A percentile compares a stretch with the other conserved stretches of the same genome.
Conservation (phyloP, 2,113 vertebrate genomes). For the Grantiella picta region DNA sequence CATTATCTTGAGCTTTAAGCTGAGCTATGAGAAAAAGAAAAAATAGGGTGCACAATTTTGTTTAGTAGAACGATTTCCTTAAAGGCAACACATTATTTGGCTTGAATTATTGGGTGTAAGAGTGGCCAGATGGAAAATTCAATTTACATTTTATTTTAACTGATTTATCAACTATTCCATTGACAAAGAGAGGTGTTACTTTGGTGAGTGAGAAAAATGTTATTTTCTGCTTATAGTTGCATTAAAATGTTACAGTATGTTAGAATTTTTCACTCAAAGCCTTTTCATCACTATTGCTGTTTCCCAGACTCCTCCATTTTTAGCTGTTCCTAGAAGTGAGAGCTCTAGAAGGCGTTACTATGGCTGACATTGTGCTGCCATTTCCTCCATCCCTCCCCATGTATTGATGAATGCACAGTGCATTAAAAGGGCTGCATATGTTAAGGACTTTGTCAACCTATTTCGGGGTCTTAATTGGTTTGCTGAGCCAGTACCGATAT, state of each 20-base stretch:
- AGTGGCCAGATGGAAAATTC: slow-evolving; percentile 66
- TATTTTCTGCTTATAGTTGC: slow-evolving; percentile 68
- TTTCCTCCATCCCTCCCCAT: not conserved
- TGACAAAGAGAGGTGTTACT: slow-evolving; percentile 72
- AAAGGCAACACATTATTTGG: slow-evolving; percentile 52
- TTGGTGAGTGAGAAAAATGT: slow-evolving; percentile 66
- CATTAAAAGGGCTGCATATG: not conserved
- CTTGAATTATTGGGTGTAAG: slow-evolving; percentile 61
- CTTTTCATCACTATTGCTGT: slow-evolving; percentile 45
- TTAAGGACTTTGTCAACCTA: not conserved
- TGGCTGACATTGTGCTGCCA: slow-evolving; percentile 12
- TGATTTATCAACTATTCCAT: slow-evolving; percentile 68
- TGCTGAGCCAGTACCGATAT: not conserved
- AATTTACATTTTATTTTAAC: slow-evolving; percentile 72
- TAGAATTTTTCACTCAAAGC: slow-evolving; percentile 56
- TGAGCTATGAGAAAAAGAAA: not conserved
- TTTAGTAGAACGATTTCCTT: slow-evolving; percentile 38
- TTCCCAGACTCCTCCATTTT: slow-evolving; percentile 39
- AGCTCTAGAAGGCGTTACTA: slow-evolving; percentile 38
- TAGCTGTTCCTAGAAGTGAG: slow-evolving; percentile 31
- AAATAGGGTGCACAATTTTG: not conserved
- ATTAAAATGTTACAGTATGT: slow-evolving; percentile 51
- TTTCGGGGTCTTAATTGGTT: not conserved
- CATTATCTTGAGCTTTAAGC: not conserved
- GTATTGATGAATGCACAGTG: not conserved